These are phyloP conservation scores for Clupea harengus DNA, from an alignment of 2,113 vertebrate species.

Conservation along the genomic window DNA sequence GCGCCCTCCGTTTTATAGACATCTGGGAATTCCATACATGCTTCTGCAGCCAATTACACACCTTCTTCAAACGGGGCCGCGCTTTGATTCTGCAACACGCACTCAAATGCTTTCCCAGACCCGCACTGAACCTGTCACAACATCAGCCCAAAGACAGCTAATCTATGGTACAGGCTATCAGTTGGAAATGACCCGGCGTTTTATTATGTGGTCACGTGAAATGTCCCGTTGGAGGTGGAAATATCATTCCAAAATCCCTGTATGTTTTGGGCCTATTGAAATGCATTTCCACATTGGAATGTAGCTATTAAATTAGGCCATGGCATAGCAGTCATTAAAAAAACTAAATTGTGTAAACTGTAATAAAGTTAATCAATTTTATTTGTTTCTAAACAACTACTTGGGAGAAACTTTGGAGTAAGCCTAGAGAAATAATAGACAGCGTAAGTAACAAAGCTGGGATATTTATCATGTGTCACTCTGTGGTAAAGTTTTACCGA, in stretches of 20 bases:
- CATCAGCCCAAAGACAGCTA: conserved; percentile 19
- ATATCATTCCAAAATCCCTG: not conserved
- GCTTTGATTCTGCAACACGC: conserved; percentile 75
- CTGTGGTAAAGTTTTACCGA: conserved; percentile 17
- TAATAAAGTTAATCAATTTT: not conserved
- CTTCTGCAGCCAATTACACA: conserved; percentile 86
- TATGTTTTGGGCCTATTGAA: not conserved
- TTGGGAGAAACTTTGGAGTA: not conserved
- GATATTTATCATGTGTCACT: not conserved
- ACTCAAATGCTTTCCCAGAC: conserved; percentile 73
- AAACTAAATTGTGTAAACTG: not conserved
- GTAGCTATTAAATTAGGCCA: not conserved
- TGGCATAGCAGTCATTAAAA: not conserved
- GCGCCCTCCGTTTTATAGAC: conserved; percentile 79
- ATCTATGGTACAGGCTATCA: conserved; percentile 12
- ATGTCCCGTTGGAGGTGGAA: not conserved
- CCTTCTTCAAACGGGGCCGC: conserved; percentile 87
- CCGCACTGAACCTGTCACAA: conserved; percentile 57
- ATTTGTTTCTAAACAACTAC: not conserved
- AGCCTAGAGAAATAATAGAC: not conserved
- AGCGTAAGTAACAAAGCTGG: not conserved
- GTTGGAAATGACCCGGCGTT: conserved; percentile 2
- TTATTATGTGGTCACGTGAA: conserved; percentile 8
- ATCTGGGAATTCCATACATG: conserved; percentile 95
- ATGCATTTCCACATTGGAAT: not conserved